These are phyloP conservation scores for Natrix natrix DNA, from an alignment of 2,797 vertebrate genomes.

Conservation along the genomic window DNA sequence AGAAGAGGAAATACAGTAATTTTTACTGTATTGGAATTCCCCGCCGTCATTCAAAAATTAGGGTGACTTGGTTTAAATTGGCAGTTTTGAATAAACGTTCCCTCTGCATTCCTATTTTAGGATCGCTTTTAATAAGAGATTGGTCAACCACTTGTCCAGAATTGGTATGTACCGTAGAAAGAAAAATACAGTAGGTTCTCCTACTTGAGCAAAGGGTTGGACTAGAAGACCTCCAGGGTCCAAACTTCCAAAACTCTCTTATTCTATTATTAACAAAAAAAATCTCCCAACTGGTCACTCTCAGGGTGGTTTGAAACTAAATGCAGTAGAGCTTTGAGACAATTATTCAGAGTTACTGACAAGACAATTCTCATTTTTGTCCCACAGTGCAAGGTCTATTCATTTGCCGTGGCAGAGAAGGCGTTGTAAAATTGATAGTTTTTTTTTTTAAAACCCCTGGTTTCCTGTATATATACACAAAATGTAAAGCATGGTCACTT, in stretches of 20 bases:
- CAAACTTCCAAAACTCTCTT: neutral
- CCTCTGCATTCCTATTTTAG: neutral
- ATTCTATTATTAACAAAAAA: neutral
- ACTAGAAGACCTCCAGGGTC: neutral
- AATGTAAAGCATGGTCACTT: neutral
- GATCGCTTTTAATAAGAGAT: neutral
- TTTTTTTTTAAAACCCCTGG: neutral
- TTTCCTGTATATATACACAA: neutral
- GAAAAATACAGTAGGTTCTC: neutral
- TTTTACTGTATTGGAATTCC: neutral
- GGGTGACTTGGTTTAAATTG: neutral
- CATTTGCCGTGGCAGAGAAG: neutral
- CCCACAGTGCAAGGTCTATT: neutral
- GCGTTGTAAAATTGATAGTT: neutral
- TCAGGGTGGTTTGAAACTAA: neutral
- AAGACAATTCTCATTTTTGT: neutral
- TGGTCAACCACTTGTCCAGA: neutral
- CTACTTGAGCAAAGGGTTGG: neutral
- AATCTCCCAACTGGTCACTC: neutral
- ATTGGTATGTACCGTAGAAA: neutral
- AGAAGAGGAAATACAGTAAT: neutral
- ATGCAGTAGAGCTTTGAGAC: neutral
- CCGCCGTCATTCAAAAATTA: neutral
- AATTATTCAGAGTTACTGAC: neutral
- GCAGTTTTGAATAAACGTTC: neutral